A percentile compares a stretch with the other conserved stretches of the same genome.
phyloP scores from a whole-genome alignment of 2,113 vertebrate genomes.

The Tyrannus savana region DNA sequence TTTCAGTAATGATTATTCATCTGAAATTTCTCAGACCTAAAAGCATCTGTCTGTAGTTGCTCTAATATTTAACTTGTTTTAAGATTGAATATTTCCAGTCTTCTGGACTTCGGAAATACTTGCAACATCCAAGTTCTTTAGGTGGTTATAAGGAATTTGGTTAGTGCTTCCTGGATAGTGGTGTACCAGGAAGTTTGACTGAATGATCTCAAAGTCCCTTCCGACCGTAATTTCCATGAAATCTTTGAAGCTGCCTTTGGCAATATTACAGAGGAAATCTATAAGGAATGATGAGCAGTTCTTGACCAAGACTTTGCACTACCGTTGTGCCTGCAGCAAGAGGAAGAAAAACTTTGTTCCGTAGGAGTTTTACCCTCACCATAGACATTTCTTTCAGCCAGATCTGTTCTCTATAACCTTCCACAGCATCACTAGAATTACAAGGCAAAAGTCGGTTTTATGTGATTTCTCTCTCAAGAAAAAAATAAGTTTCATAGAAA shows the following conservation, averaged over 20 bases:
- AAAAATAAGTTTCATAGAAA: background rate
- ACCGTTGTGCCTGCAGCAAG: background rate
- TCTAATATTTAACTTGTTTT: background rate
- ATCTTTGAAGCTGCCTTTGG: slow-evolving; percentile 45
- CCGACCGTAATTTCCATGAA: background rate
- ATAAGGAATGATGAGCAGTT: background rate
- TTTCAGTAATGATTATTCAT: background rate
- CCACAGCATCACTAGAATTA: background rate
- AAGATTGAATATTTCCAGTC: background rate
- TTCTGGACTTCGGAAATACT: background rate
- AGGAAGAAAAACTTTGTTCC: background rate
- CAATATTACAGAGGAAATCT: slow-evolving; percentile 35
- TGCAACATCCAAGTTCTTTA: background rate
- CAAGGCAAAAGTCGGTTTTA: background rate
- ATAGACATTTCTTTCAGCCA: background rate
- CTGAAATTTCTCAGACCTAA: background rate
- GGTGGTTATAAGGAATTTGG: slow-evolving; percentile 8
- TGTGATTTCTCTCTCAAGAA: background rate
- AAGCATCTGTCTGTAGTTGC: background rate
- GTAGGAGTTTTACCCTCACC: background rate
- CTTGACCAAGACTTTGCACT: background rate
- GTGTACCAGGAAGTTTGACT: background rate
- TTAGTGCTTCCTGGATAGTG: slow-evolving; percentile 14
- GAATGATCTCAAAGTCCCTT: slow-evolving; percentile 9
- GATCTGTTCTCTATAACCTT: background rate